Base-by-base conservation (phyloP, 2,113 vertebrate genomes). In the Campylorhamphus procurvoides region DNA sequence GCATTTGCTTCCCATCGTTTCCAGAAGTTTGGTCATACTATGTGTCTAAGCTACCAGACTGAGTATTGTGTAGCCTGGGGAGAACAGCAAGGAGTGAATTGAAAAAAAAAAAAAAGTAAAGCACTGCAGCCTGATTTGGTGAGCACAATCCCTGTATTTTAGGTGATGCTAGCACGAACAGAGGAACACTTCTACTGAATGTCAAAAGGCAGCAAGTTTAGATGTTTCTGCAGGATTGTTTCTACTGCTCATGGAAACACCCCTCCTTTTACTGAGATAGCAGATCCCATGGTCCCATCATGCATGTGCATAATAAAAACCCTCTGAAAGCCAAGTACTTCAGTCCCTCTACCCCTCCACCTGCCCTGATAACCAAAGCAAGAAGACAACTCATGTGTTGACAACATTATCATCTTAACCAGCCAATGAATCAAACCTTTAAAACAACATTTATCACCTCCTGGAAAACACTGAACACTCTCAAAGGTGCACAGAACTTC, bases 361-460 rank as follows among this genome's bases (percentile, higher is more conserved):
- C 59, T 83, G 67, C 67, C 40, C 59, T 62, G 46, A 85, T 60
- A 94, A 94, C 18, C 37, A 78, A 63, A 83, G 39, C 75, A 94
- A 47, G 27, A 88, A 12, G 23, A 89, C 35, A 71, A 39, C 62
- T 72, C 63, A 27, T 42, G 52, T 35, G 39, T 64, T 86, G 55
- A 93, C 6, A 44, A 90, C 88, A 75, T 84, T 81, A 94, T 74
- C 6, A 84, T 84, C 60, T 79, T 82, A 76, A 80, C 39, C 71
- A 91, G 39, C 9, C 64, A 76, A 75, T 81, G 89, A 94, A 77
- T 90, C 88, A 95, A 89, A 81, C 44, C 37, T 71, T 92, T 74
- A 93, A 92, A 95, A 68, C 42, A 94, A 77, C 28, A 15, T 42
- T 10, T 62, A 75, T 59, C 3, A 84, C 27, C 74, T 92, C 52